Evolutionary conservation across 2,888 invertebrate genomes (phyloP).

Genomic region (Oxystoma pomonae): DNA sequence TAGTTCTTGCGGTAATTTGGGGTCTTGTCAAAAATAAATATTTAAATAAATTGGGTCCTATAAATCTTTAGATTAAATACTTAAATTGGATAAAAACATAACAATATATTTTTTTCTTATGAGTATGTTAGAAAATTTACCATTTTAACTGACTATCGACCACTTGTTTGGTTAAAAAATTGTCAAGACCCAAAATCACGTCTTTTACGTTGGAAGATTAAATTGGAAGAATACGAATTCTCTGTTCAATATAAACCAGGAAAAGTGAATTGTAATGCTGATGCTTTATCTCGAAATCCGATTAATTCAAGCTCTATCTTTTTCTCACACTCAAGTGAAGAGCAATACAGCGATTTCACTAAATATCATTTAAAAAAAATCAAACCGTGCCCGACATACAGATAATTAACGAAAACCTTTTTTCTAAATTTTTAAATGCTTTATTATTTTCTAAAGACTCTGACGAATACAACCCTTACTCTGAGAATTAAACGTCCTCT

Average conservation of each 20-base stretch:
- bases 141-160: slow-evolving; percentile 33
- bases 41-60: too few species aligned
- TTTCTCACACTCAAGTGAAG: background rate
- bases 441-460: background rate
- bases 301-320: background rate
- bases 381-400: background rate
- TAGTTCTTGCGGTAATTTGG: too few species aligned
- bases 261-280: slow-evolving; percentile 29
- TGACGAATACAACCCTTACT: background rate
- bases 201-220: slow-evolving; percentile 26
- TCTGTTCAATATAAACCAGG: slow-evolving; percentile 29
- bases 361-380: slow-evolving; percentile 5
- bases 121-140: slow-evolving; percentile 36
- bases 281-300: background rate
- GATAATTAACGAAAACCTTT: slow-evolving; percentile 2
- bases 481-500: background rate
- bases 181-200: slow-evolving; percentile 29
- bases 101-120: too few species aligned
- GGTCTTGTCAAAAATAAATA: too few species aligned
- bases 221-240: slow-evolving; percentile 22
- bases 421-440: slow-evolving; percentile 1
- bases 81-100: too few species aligned
- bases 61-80: too few species aligned
- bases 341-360: background rate
- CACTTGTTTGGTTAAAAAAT: slow-evolving; percentile 26